Base-by-base conservation (phyloP, 2,113 vertebrate species). In the Fulica atra region DNA sequence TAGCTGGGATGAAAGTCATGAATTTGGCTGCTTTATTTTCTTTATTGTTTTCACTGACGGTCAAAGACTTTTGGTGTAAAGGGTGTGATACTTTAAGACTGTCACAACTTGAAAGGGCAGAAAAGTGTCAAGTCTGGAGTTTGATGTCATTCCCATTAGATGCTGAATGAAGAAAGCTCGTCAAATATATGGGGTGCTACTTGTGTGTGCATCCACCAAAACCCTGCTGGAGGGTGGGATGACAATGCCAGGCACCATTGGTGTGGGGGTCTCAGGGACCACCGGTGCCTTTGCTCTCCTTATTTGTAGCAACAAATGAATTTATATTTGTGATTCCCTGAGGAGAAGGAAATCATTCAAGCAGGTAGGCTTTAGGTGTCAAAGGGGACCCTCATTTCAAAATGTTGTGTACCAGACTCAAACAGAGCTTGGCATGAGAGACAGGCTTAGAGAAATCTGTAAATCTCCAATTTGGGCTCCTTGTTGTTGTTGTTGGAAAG, bases 401-500 rank as follows among this genome's bases (percentile, higher is more conserved):
- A 78, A 57, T 64, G 70, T 2, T 44, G 8, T 12, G 13, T 21
- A 2, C 7, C 26, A 28, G 57, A 16, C 77, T 64, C n/a, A 44
- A 16, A 31, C 33, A 35, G 57, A 84, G 38, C 33, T 68, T 63
- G 16, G 6, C 15, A 3, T 9, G 23, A 71, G 60, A 57, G 8
- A 29, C 57, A 65, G 36, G 31, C 71, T 87, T 46, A 13, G 24
- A 50, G 40, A 24, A 46, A 80, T 10, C 82, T 19, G 6, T 33
- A 31, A 14, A 57, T 64, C 72, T 38, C 31, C 10, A 9, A 5
- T 42, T 54, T 65, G 65, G 60, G 82, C 48, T 91, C 44, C 2
- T 31, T 74, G 69, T 33, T 91, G 64, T 31, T 91, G 89, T 35
- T 85, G 69, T 42, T 70, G 74, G 53, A 83, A 97, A 93, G 95